Percentiles rank a stretch among this genome's conserved stretches.
Conservation (phyloP, 1,140 invertebrate species). For the Drosophila bipectinata region DNA sequence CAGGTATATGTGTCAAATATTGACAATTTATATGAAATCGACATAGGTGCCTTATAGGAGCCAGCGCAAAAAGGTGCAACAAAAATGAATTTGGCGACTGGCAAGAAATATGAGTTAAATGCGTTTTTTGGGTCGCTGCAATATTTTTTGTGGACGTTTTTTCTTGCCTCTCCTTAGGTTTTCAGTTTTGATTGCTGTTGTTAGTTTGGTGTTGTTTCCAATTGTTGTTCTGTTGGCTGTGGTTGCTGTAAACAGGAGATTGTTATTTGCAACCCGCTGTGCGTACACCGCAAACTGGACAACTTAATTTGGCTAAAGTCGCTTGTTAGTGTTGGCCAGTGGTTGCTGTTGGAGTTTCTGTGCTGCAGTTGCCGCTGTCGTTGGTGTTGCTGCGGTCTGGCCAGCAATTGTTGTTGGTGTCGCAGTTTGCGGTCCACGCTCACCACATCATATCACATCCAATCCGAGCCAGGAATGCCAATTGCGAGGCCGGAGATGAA, state of each 20-base stretch:
- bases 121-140: slow-evolving; percentile 72
- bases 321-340: slow-evolving; percentile 70
- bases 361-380: slow-evolving; percentile 22
- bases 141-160: slow-evolving; percentile 54
- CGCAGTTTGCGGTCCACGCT: slow-evolving; percentile 48
- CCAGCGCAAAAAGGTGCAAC: background rate
- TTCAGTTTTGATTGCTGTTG: slow-evolving; percentile 14
- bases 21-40: slow-evolving; percentile 78
- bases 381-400: slow-evolving; percentile 47
- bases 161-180: slow-evolving; percentile 9
- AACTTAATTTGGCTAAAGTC: slow-evolving; percentile 81
- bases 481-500: slow-evolving; percentile 38
- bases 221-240: slow-evolving; percentile 45
- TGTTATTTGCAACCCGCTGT: slow-evolving; percentile 80
- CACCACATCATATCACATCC: slow-evolving; percentile 54
- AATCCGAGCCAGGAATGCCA: slow-evolving; percentile 36
- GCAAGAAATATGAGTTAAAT: slow-evolving; percentile 78
- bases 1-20: slow-evolving; percentile 79
- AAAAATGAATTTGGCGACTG: slow-evolving; percentile 54
- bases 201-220: slow-evolving; percentile 44
- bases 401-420: slow-evolving; percentile 46
- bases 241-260: slow-evolving; percentile 77
- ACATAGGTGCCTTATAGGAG: slow-evolving; percentile 59
- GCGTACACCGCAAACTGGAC: slow-evolving; percentile 80
- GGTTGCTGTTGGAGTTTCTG: slow-evolving; percentile 21